These are phyloP conservation scores for Echinarachnius parma DNA, from an alignment of 53 echinoderm and acorn worm genomes.

Conservation along the genomic window DNA sequence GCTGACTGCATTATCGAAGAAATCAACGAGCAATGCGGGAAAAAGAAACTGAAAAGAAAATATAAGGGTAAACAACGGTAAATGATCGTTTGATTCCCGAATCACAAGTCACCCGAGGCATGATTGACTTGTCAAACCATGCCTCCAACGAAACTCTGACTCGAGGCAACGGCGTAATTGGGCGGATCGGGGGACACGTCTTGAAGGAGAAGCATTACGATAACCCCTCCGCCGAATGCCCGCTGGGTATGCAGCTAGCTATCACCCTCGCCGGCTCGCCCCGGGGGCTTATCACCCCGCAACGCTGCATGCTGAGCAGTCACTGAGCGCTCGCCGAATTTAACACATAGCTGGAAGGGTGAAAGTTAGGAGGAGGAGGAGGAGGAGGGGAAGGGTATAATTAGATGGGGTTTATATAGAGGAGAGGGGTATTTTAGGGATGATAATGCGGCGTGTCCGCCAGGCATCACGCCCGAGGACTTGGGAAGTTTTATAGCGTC, in stretches of 20 bases:
- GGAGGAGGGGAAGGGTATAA: too few species aligned
- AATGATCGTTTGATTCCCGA: too few species aligned
- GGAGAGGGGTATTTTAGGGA: too few species aligned
- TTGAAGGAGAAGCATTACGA: conserved; percentile 14
- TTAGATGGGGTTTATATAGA: too few species aligned
- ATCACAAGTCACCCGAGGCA: conserved; percentile 13
- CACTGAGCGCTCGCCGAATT: too few species aligned
- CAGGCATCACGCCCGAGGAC: conserved; percentile 46
- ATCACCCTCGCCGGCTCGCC: conserved; percentile 26
- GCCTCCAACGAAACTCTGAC: conserved; percentile 6
- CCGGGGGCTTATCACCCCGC: conserved; percentile 1
- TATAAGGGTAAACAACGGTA: too few species aligned
- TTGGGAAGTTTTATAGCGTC: conserved; percentile 43
- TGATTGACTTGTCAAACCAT: conserved; percentile 22
- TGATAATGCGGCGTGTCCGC: conserved; percentile 29
- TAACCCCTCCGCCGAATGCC: conserved; percentile 6
- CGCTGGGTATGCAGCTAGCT: conserved; percentile 23
- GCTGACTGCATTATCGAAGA: too few species aligned
- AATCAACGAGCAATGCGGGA: too few species aligned
- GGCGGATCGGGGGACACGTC: neutral
- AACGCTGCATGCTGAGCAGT: conserved; percentile 15
- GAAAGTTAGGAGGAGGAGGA: too few species aligned
- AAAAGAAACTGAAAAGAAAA: too few species aligned
- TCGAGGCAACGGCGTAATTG: conserved; percentile 39
- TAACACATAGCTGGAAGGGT: too few species aligned